phyloP scores from a whole-genome alignment of 2,797 vertebrate genomes.

The Coreius guichenoti region DNA sequence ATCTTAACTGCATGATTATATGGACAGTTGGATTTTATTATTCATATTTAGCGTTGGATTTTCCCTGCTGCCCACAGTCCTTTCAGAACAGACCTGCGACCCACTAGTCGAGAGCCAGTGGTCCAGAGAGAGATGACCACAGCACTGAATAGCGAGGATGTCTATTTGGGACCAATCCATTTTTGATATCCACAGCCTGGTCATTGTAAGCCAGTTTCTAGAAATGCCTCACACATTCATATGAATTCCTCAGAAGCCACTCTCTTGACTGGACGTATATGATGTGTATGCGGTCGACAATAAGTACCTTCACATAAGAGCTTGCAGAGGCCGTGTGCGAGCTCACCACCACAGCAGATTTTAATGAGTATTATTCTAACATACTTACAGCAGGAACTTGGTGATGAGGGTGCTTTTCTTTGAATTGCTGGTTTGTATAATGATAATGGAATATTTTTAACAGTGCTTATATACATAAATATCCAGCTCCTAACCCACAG shows the following conservation, averaged over 20 bases:
- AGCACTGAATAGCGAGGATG: slow-evolving; percentile 13
- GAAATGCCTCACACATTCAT: slow-evolving; percentile 71
- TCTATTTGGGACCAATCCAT: slow-evolving; percentile 68
- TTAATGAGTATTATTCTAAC: slow-evolving; percentile 78
- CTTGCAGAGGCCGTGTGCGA: slow-evolving; percentile 61
- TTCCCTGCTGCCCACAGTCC: slow-evolving; percentile 1
- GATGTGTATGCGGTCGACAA: slow-evolving; percentile 68
- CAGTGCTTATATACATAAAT: slow-evolving; percentile 52
- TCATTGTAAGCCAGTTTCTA: slow-evolving; percentile 70
- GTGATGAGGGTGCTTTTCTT: slow-evolving; percentile 71
- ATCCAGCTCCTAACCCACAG: slow-evolving; percentile 55
- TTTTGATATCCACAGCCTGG: slow-evolving; percentile 70
- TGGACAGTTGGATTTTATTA: background rate
- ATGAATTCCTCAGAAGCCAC: slow-evolving; percentile 64
- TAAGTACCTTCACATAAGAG: slow-evolving; percentile 68
- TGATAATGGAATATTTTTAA: slow-evolving; percentile 74
- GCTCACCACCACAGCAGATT: slow-evolving; percentile 72
- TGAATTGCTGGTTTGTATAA: slow-evolving; percentile 67
- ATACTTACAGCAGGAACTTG: slow-evolving; percentile 75
- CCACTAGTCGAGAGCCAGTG: background rate
- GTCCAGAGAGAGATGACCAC: slow-evolving; percentile 11
- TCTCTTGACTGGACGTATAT: slow-evolving; percentile 73
- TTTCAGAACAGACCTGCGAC: slow-evolving; percentile 16
- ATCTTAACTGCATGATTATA: background rate
- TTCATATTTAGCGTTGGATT: background rate